Percentiles rank a stretch among this genome's conserved stretches.
phyloP scores from a whole-genome alignment of 92 coral and sea anemone genomes.

The Paramuricea clavata region DNA sequence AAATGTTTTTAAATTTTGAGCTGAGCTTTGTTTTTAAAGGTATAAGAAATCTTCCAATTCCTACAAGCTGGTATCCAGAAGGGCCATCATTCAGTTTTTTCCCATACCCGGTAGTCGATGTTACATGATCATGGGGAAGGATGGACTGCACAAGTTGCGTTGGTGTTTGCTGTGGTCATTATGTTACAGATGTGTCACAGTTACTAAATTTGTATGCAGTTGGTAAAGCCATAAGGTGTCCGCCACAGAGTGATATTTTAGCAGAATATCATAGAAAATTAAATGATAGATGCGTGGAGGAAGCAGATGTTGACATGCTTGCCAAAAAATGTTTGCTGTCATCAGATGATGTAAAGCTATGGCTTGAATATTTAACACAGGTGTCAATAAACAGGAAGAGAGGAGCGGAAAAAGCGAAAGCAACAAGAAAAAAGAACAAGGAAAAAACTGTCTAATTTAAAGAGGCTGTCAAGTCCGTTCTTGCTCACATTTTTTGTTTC shows the following conservation, averaged over 20 bases:
- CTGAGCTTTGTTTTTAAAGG: constrained; percentile 22
- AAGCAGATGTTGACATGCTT: not conserved
- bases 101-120: constrained; percentile 53
- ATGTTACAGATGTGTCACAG: constrained; percentile 40
- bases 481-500: too few species aligned
- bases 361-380: not conserved
- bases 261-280: not conserved
- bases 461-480: too few species aligned
- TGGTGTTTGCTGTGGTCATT: constrained; percentile 52
- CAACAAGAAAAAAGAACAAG: not conserved
- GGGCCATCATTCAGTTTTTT: constrained; percentile 51
- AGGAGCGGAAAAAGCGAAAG: not conserved
- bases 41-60: constrained; percentile 37
- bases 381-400: not conserved
- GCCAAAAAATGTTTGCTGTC: constrained; percentile 27
- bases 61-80: constrained; percentile 47
- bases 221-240: constrained; percentile 45
- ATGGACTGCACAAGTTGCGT: constrained; percentile 42
- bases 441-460: not conserved
- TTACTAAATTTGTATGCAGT: constrained; percentile 37
- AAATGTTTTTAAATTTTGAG: not conserved
- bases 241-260: constrained; percentile 29
- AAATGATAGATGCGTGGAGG: not conserved
- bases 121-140: constrained; percentile 34
- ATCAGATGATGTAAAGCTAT: not conserved